These are phyloP conservation scores for Stratiomys singularior DNA, from an alignment of 2,888 invertebrate genomes.

Conservation along the genomic window DNA sequence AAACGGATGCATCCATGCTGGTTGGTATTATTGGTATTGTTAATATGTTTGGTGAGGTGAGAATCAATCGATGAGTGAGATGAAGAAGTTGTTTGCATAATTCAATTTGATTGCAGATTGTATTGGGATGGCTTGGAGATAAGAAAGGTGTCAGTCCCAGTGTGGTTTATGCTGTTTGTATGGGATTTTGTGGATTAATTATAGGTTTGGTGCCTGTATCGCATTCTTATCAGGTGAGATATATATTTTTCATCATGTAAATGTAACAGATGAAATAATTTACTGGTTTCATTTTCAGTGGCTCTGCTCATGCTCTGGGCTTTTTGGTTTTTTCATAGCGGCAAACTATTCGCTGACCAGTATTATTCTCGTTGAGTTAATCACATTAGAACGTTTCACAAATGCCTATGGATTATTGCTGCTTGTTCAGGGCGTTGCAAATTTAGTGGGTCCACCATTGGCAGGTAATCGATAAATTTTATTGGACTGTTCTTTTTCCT, in stretches of 20 bases:
- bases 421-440: constrained; percentile 89
- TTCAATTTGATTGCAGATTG: constrained; percentile 68
- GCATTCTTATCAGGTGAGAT: constrained; percentile 52
- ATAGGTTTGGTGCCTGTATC: constrained; percentile 76
- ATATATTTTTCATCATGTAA: not conserved
- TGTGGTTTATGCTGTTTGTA: constrained; percentile 83
- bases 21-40: constrained; percentile 88
- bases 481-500: too few relatives aligned
- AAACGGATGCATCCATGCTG: constrained; percentile 80
- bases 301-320: constrained; percentile 75
- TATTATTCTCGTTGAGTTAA: constrained; percentile 88
- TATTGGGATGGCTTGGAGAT: constrained; percentile 90
- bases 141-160: constrained; percentile 79
- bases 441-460: constrained; percentile 88
- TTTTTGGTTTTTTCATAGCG: constrained; percentile 89
- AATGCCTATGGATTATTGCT: constrained; percentile 90
- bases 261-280: too few relatives aligned
- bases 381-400: constrained; percentile 90
- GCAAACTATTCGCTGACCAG: constrained; percentile 93
- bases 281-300: constrained; percentile 57
- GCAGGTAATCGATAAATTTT: constrained; percentile 72
- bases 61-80: constrained; percentile 54
- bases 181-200: constrained; percentile 76
- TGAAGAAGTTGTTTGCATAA: constrained; percentile 9
- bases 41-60: constrained; percentile 89